Evolutionary conservation across 1,140 invertebrate species (phyloP).

Genomic region (Muscidifurax raptorellus): DNA sequence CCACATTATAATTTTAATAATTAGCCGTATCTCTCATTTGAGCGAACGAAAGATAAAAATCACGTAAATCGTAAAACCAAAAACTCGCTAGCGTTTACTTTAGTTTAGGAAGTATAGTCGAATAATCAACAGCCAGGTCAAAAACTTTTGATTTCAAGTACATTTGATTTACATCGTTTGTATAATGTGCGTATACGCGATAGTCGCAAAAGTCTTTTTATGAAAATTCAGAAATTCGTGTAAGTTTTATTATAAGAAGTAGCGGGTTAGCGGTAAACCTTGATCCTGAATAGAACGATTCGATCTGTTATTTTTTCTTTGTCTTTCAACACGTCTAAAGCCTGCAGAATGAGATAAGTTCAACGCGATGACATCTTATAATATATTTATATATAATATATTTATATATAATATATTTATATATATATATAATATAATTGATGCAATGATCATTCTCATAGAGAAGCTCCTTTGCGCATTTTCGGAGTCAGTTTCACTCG

Average conservation of each 20-base stretch:
- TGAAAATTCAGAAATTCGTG: conserved; percentile 36
- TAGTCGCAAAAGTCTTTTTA: conserved; percentile 32
- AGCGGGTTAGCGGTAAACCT: not conserved
- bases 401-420: conserved; percentile 5
- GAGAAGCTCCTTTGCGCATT: conserved; percentile 39
- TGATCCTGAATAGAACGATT: not conserved
- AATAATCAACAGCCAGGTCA: not conserved
- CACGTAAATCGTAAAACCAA: not conserved
- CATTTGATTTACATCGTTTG: conserved; percentile 16
- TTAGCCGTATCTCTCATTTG: no score
- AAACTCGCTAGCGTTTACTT: not conserved
- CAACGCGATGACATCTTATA: conserved; percentile 27
- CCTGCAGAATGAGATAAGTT: conserved; percentile 2
- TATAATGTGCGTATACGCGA: not conserved
- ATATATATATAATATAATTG: conserved; percentile 37
- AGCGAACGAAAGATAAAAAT: no score
- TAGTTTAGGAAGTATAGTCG: not conserved
- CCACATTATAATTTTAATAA: not conserved
- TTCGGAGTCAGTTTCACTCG: conserved; percentile 4
- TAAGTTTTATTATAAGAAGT: not conserved
- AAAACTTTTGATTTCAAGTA: not conserved
- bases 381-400: conserved; percentile 28
- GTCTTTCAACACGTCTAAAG: conserved; percentile 11
- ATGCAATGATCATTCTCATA: conserved; percentile 39
- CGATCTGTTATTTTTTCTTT: not conserved